Base-by-base conservation (phyloP, 2,888 invertebrate species). In the Crematogaster levior region DNA sequence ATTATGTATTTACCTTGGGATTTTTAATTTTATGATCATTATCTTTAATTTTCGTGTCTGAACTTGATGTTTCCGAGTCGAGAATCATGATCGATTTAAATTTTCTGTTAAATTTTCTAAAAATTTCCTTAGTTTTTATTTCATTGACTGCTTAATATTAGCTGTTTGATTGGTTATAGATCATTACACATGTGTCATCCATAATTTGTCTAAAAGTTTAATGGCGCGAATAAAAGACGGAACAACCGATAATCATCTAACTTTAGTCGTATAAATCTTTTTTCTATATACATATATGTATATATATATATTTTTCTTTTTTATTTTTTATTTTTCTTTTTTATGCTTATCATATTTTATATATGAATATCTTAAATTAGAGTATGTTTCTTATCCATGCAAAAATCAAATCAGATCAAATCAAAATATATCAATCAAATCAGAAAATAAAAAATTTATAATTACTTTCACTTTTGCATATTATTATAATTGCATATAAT, bases 141-240 rank as follows among this genome's bases (percentile, higher is more conserved):
- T 58, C 21, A 30, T 68, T 56, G n/a, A 40, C 12, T n/a, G 24
- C 5, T 72, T 72, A 72, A 70, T 46, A 10, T 60, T 40, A 27
- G 30, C 43, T 37, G 21, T 61, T 68, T 34, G 6, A 56, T 75
- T 74, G 80, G 80, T 73, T 82, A 68, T 48, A 75, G 3, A 65
- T 74, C 18, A 21, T 75, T 48, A 75, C 40, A 75, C 15, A 53
- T 30, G 37, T 75, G 66, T 40, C 75, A 75, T 53, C 51, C 75
- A 75, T 75, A 75, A 65, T 75, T 75, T 66, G 10, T 53, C 51
- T 37, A 6, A 75, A 66, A 75, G 15, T 60, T 60, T 65, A 37
- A 51, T 40, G 3, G 1, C 15, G 5, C n/a, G 15, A 66, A 75
- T 51, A 75, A 66, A 75, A 75, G 75, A 66, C 37, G 15, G n/a